Evolutionary conservation across 1,140 invertebrate species (phyloP).

Genomic region (Drosophila navojoa): DNA sequence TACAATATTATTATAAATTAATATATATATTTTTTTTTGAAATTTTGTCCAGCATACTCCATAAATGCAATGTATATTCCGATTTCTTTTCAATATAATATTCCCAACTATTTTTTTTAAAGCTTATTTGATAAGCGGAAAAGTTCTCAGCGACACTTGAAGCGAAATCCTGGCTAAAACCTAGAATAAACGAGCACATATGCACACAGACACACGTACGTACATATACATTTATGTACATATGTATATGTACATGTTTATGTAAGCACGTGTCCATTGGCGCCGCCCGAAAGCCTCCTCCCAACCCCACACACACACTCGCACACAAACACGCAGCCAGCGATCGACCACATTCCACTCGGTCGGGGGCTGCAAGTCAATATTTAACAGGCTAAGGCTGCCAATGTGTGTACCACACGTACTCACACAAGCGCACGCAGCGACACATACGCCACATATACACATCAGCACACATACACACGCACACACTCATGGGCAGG

Average conservation of each 20-base stretch:
- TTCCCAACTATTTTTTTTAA: background rate
- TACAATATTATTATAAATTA: too few species aligned
- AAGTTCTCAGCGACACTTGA: background rate
- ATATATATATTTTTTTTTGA: too few species aligned
- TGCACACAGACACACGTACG: background rate
- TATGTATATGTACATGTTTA: slow-evolving; percentile 5
- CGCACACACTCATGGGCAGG: slow-evolving; percentile 42
- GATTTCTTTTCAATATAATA: too few species aligned
- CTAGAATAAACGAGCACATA: background rate
- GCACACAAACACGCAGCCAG: background rate
- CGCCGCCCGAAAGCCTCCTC: slow-evolving; percentile 28
- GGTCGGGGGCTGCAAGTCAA: slow-evolving; percentile 38
- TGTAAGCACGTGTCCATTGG: slow-evolving; percentile 44
- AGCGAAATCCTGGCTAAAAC: background rate
- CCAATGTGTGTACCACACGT: slow-evolving; percentile 31
- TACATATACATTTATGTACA: background rate
- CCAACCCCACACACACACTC: background rate
- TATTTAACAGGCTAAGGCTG: slow-evolving; percentile 40
- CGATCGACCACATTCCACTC: slow-evolving; percentile 44
- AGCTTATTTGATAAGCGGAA: background rate
- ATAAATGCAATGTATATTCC: too few species aligned
- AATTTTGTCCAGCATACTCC: too few species aligned
- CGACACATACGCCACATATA: slow-evolving; percentile 1
- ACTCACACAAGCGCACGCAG: slow-evolving; percentile 6
- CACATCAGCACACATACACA: background rate